Conservation (phyloP, 1,140 invertebrate genomes). For the Calephelis nemesis region DNA sequence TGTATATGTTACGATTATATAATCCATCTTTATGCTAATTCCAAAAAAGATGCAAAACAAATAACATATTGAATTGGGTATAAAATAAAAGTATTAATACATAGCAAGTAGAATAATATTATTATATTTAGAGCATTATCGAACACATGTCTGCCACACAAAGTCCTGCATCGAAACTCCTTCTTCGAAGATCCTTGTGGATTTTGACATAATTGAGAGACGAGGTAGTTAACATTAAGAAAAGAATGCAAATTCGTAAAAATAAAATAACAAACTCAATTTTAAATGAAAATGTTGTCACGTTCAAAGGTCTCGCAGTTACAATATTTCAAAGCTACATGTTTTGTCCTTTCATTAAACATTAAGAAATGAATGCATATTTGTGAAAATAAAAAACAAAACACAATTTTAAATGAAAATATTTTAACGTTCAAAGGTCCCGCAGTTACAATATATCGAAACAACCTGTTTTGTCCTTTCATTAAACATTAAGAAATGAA, state of each 20-base stretch:
- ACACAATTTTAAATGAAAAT: conserved; percentile 1
- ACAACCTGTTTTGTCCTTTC: conserved; percentile 6
- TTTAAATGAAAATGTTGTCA: conserved; percentile 51
- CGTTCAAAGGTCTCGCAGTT: conserved; percentile 83
- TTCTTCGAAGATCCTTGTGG: too few relatives aligned
- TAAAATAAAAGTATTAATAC: too few relatives aligned
- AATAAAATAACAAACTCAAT: background rate
- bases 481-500: background rate
- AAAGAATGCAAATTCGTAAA: background rate
- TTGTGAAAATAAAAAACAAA: background rate
- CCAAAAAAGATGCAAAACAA: too few relatives aligned
- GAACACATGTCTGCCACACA: too few relatives aligned
- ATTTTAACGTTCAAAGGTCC: background rate
- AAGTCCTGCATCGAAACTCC: too few relatives aligned
- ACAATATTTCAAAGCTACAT: conserved; percentile 68
- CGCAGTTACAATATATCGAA: background rate
- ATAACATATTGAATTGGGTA: too few relatives aligned
- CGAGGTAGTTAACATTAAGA: background rate
- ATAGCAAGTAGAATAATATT: too few relatives aligned
- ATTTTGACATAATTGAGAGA: too few relatives aligned
- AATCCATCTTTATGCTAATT: too few relatives aligned
- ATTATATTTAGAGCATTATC: too few relatives aligned
- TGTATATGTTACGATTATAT: too few relatives aligned
- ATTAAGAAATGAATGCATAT: background rate
- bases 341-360: conserved; percentile 14